A percentile compares a stretch with the other conserved stretches of the same genome.
Conservation (phyloP, 53 echinoderm and acorn worm species). For the Actinopyga echinites region DNA sequence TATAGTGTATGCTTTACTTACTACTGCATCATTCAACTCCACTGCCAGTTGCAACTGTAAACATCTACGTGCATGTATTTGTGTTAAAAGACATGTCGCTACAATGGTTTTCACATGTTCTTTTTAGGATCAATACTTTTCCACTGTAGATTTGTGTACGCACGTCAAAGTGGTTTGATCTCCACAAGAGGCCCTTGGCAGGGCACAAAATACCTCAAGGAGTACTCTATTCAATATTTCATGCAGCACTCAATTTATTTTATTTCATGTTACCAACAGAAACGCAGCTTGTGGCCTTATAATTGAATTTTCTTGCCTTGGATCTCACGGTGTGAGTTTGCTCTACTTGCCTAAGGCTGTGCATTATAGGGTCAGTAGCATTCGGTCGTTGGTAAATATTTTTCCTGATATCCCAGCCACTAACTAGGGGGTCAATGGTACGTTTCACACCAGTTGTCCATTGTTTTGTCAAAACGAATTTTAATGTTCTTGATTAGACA, state of each 20-base stretch:
- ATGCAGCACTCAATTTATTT: slow-evolving; percentile 36
- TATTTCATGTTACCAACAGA: slow-evolving; percentile 21
- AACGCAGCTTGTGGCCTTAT: slow-evolving; percentile 32
- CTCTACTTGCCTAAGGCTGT: slow-evolving; percentile 5
- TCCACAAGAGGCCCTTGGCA: too few species aligned
- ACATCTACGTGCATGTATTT: too few species aligned
- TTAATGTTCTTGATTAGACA: slow-evolving; percentile 3
- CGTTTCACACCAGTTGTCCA: slow-evolving; percentile 30
- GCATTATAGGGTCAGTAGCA: slow-evolving; percentile 20
- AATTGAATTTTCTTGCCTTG: slow-evolving; percentile 21
- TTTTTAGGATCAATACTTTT: too few species aligned
- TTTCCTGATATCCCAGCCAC: background rate
- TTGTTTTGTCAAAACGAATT: slow-evolving; percentile 38
- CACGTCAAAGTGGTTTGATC: too few species aligned
- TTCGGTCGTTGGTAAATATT: background rate
- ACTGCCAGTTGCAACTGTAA: too few species aligned
- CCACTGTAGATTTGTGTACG: too few species aligned
- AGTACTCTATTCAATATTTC: background rate
- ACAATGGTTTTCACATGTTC: too few species aligned
- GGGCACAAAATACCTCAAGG: too few species aligned
- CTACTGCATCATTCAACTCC: too few species aligned
- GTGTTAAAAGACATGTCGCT: too few species aligned
- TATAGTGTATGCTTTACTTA: too few species aligned
- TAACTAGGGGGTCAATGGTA: slow-evolving; percentile 14
- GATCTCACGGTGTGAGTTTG: slow-evolving; percentile 14